Conservation (phyloP, 2,888 invertebrate species). For the Chydorus sphaericus region DNA sequence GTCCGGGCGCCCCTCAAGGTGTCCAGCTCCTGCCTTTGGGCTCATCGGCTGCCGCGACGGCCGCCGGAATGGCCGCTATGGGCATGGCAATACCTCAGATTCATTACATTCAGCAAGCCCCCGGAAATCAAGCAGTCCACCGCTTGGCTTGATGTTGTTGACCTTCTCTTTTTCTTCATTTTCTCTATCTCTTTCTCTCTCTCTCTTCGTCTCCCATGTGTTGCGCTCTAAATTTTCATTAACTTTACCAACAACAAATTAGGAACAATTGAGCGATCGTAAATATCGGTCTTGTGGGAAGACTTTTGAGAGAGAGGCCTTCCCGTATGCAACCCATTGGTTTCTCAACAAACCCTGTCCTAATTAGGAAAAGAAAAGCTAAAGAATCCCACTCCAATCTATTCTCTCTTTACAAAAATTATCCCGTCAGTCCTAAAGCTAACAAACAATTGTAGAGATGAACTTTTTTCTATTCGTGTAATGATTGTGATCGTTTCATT, state of each 20-base stretch:
- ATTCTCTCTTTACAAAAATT: background rate
- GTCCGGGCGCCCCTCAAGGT: constrained; percentile 9
- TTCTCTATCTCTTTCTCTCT: background rate
- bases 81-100: constrained; percentile 13
- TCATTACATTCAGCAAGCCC: constrained; percentile 14
- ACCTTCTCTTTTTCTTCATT: background rate
- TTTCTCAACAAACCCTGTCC: constrained; percentile 26
- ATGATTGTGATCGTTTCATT: too few relatives aligned
- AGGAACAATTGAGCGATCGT: background rate
- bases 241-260: background rate
- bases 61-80: too few relatives aligned
- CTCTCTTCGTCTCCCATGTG: background rate
- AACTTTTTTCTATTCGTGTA: too few relatives aligned
- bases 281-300: constrained; percentile 17
- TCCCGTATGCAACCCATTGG: constrained; percentile 30
- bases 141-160: background rate
- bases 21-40: constrained; percentile 13
- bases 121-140: constrained; percentile 6
- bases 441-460: too few relatives aligned
- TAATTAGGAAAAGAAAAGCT: constrained; percentile 7
- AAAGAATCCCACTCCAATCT: background rate
- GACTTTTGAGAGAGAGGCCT: constrained; percentile 19
- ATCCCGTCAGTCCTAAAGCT: too few relatives aligned
- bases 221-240: background rate
- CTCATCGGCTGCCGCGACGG: constrained; percentile 7